Evolutionary conservation across 2,113 vertebrate genomes (phyloP), one percentile per base, ranked within the genome.

Genomic region (Misgurnus mizolepis): DNA sequence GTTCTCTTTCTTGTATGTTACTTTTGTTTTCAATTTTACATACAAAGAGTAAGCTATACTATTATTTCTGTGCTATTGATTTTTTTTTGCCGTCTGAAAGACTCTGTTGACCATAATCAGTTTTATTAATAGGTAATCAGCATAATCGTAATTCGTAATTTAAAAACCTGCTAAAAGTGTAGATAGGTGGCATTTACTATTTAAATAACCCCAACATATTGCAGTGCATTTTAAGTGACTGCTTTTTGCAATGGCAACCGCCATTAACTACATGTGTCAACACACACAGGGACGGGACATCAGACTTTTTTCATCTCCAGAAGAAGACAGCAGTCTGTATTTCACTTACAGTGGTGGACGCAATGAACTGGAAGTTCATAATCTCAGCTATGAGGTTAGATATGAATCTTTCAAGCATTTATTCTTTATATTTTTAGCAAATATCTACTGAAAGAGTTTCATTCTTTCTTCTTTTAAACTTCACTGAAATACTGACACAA

Each of bases 321-420:
- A 99, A 74, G 95, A 95, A 61, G 97, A 98, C 88, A 98, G 92
- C 89, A 95, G 96, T 49, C 91, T 98, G 14, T 98, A 98, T 90
- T 99, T 99, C 92, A 98, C 96, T 82, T 97, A 98, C 91, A 93
- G 93, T 0, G 96, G 97, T 40, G 92, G 90, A 45, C 87, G 93
- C 86, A 97, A 97, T 1, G 80, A 96, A 76, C 91, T 99, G 53
- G 94, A 97, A 82, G 95, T 98, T 86, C 95, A 86, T 82, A 90
- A 94, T 86, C 94, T 99, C 87, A 94, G 87, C 88, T 98, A 97
- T 75, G 92, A 97, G 96, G 97, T 97, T 91, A 89, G 22, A 61
- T 15, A 27, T 53, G 12, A 53, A 12, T 9, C 11, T 69, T 3
- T 14, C 27, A 45, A 5, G 8, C 7, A 69, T 27, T 50, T 22